These are phyloP conservation scores for Geotrypetes seraphini DNA, from an alignment of 2,797 vertebrate genomes.

Conservation along the genomic window DNA sequence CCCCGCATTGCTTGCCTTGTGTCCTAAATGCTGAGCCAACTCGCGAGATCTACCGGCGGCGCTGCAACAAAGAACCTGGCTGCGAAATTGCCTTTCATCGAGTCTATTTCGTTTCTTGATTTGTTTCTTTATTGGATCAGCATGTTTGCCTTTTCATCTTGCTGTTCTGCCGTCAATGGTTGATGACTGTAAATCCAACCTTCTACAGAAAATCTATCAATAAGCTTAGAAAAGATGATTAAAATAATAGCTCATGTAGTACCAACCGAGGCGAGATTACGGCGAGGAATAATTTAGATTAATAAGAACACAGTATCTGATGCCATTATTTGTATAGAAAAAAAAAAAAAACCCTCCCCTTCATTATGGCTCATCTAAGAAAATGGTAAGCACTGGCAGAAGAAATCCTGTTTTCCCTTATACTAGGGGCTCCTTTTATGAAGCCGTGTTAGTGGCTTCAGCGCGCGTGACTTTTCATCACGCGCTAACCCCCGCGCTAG, in stretches of 20 bases:
- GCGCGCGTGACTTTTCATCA: too few relatives aligned
- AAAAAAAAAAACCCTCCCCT: neutral
- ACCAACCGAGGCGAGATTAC: constrained; percentile 55
- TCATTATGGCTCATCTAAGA: too few relatives aligned
- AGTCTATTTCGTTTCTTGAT: constrained; percentile 36
- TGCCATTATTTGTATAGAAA: constrained; percentile 23
- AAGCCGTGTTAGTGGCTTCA: too few relatives aligned
- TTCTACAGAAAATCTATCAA: constrained; percentile 49
- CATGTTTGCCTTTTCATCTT: constrained; percentile 35
- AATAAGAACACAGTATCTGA: constrained; percentile 42
- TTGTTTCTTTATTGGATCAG: constrained; percentile 29
- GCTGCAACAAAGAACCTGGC: too few relatives aligned
- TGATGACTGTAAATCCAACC: constrained; percentile 61
- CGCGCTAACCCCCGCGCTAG: too few relatives aligned
- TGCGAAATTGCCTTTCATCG: constrained; percentile 26
- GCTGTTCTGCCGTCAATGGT: constrained; percentile 51
- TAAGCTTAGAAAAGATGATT: constrained; percentile 53
- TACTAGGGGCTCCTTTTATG: too few relatives aligned
- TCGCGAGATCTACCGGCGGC: neutral
- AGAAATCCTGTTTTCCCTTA: too few relatives aligned
- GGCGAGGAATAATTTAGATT: constrained; percentile 47
- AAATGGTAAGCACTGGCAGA: too few relatives aligned
- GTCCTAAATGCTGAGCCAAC: neutral
- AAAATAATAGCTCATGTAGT: constrained; percentile 54
- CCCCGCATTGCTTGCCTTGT: too few relatives aligned